Conservation (phyloP, 2,888 invertebrate species). For the Drosophila greeni region DNA sequence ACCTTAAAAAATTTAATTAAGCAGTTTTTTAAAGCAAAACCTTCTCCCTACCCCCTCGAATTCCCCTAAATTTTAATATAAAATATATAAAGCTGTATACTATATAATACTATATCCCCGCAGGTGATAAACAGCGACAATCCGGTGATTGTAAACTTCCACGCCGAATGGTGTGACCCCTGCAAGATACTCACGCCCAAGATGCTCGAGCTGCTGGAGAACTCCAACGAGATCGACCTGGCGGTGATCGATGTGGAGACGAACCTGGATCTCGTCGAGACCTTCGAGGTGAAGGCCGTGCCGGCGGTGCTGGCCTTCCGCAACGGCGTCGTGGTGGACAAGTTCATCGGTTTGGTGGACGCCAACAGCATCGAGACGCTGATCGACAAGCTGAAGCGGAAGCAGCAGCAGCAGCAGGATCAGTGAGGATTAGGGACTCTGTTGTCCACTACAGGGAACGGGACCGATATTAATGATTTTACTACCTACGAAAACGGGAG, state of each 20-base stretch:
- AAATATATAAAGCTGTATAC: neutral
- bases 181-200: conserved; percentile 92
- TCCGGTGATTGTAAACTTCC: conserved; percentile 94
- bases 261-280: conserved; percentile 89
- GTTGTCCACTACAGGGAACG: neutral
- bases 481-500: conserved; percentile 16
- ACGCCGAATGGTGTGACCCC: conserved; percentile 94
- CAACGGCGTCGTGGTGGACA: conserved; percentile 90
- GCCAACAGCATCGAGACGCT: conserved; percentile 88
- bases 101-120: conserved; percentile 21
- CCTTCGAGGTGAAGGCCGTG: conserved; percentile 90
- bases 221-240: conserved; percentile 85
- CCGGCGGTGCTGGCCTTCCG: conserved; percentile 86
- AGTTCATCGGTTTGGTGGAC: conserved; percentile 92
- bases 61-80: too few species aligned
- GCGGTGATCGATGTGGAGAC: conserved; percentile 90
- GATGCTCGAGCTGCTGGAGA: conserved; percentile 86
- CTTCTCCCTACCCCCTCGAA: too few species aligned
- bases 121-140: conserved; percentile 89
- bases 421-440: conserved; percentile 43
- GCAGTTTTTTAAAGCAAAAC: too few species aligned
- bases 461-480: conserved; percentile 12
- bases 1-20: neutral
- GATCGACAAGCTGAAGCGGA: conserved; percentile 82
- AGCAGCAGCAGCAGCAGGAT: conserved; percentile 62